Evolutionary conservation across 1,140 invertebrate genomes (phyloP).

Genomic region (Oryctes rhinoceros): DNA sequence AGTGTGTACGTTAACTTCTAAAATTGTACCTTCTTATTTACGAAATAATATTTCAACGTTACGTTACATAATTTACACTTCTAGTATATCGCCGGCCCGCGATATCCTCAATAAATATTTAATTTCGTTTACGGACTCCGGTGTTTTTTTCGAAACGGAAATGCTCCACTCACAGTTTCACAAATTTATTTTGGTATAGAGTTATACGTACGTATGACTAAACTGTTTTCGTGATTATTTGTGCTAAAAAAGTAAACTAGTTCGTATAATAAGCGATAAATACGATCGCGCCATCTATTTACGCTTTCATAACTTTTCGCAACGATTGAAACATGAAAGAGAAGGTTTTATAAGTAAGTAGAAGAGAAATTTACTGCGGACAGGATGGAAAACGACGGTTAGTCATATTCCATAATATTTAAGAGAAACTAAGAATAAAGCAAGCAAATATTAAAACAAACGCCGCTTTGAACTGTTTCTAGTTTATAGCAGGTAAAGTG

Average conservation of each 20-base stretch:
- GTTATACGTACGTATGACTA: background rate
- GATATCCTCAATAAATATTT: constrained; percentile 19
- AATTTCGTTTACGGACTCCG: background rate
- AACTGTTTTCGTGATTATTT: background rate
- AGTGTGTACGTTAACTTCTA: background rate
- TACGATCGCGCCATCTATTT: constrained; percentile 12
- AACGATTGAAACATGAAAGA: background rate
- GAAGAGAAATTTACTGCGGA: background rate
- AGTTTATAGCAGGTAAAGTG: no score
- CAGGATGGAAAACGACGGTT: background rate
- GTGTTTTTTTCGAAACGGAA: background rate
- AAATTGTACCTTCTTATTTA: constrained; percentile 14
- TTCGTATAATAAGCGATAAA: background rate
- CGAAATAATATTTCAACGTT: constrained; percentile 19
- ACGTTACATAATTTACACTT: constrained; percentile 11
- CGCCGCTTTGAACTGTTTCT: no score
- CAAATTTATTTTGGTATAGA: constrained; percentile 5
- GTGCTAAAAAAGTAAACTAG: background rate
- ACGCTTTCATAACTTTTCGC: background rate
- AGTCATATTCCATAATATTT: background rate
- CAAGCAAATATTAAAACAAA: no score
- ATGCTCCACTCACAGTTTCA: background rate
- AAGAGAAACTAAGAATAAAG: background rate
- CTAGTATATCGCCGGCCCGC: background rate
- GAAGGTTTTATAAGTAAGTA: background rate